phyloP scores from a whole-genome alignment of 1,140 invertebrate species.

The Musca domestica region DNA sequence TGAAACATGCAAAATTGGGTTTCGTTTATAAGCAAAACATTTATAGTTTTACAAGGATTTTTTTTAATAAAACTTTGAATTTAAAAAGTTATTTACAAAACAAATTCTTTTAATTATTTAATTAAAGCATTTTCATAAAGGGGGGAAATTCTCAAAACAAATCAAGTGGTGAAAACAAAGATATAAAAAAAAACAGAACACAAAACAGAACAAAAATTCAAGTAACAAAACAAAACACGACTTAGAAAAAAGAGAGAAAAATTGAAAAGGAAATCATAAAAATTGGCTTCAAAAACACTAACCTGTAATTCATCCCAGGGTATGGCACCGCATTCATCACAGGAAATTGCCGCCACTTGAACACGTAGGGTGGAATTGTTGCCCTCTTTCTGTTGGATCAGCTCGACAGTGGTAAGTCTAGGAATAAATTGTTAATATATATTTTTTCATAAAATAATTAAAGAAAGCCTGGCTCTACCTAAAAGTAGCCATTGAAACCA shows the following conservation, averaged over 20 bases:
- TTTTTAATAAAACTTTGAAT: conserved; percentile 47
- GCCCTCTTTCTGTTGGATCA: conserved; percentile 76
- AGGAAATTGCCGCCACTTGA: conserved; percentile 72
- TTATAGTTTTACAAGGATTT: conserved; percentile 31
- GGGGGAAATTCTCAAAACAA: conserved; percentile 7
- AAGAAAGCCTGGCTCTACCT: conserved; percentile 30
- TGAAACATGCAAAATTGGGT: conserved; percentile 5
- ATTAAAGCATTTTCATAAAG: background rate
- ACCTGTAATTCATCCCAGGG: conserved; percentile 94
- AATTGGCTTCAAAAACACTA: conserved; percentile 16
- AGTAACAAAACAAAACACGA: conserved; percentile 1
- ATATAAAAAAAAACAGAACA: background rate
- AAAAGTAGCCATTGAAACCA: conserved; percentile 61
- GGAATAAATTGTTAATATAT: background rate
- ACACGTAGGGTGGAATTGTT: conserved; percentile 71
- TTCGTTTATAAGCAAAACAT: conserved; percentile 19
- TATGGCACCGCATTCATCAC: conserved; percentile 82
- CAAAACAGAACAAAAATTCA: conserved; percentile 7
- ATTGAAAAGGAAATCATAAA: conserved; percentile 14
- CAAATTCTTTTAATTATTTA: background rate
- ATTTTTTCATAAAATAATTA: background rate
- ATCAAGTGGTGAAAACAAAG: background rate
- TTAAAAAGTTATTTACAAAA: conserved; percentile 31
- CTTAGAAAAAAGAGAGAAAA: conserved; percentile 7
- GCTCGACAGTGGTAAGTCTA: conserved; percentile 75